Evolutionary conservation across 2,888 invertebrate species (phyloP).

Genomic region (Campaea margaritaria): DNA sequence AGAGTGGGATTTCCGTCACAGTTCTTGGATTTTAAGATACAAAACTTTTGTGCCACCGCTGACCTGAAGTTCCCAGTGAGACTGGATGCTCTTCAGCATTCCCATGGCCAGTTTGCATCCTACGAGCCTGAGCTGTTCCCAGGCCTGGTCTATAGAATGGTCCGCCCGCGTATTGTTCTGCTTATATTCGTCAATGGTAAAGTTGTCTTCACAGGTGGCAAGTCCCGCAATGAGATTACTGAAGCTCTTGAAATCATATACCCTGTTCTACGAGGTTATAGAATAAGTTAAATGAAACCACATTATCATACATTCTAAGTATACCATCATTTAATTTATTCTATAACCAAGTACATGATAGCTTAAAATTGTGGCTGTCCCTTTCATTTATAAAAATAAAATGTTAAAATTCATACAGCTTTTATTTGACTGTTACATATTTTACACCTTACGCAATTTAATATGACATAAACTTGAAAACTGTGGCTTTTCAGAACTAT

Average conservation of each 20-base stretch:
- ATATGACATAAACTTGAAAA: too few species aligned
- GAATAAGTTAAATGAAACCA: conserved; percentile 86
- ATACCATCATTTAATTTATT: too few species aligned
- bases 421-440: too few species aligned
- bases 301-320: too few species aligned
- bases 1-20: conserved; percentile 91
- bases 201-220: conserved; percentile 98
- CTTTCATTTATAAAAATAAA: too few species aligned
- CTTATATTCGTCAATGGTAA: conserved; percentile 99
- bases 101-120: conserved; percentile 91
- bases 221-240: conserved; percentile 95
- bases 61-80: conserved; percentile 90
- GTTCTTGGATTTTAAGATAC: conserved; percentile 91
- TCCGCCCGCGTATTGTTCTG: conserved; percentile 97
- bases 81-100: conserved; percentile 89
- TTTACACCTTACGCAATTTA: too few species aligned
- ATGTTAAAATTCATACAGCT: too few species aligned
- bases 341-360: too few species aligned
- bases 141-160: conserved; percentile 99
- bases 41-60: conserved; percentile 91
- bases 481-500: too few species aligned
- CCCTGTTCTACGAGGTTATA: conserved; percentile 97
- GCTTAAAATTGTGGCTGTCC: too few species aligned
- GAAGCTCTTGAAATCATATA: conserved; percentile 98
- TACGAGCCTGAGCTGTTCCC: conserved; percentile 99